Base-by-base conservation (phyloP, 2,888 invertebrate species). In the Drosophila maculinotata region DNA sequence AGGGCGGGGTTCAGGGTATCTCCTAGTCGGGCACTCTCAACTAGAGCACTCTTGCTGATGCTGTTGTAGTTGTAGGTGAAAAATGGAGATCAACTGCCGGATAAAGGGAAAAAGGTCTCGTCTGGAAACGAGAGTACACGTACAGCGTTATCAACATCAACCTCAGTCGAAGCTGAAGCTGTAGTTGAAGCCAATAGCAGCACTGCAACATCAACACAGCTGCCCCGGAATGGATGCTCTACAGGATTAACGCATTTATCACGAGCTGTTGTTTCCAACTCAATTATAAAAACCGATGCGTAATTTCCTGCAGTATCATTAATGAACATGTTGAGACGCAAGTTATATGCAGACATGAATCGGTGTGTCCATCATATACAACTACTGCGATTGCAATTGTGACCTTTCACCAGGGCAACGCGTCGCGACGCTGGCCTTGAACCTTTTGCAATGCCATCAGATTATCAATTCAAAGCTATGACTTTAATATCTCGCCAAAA, bases 321-420 rank as follows among this genome's bases (percentile, higher is more conserved):
- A 25, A 12, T 17, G 25, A 31, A 0, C 20, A 45, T 48, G 17
- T 10, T 15, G 26, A 15, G 26, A 8, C 25, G 14, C 26, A 26
- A 26, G 10, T 26, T 14, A 42, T 14, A 33, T 33, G 31, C 31
- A 42, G 42, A 33, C 6, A 12, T 33, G 10, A 42, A 15, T 42
- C 15, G 10, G 26, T 7, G 15, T 15, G 26, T 8, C 42, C 17
- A 44, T 8, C 15, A 17, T 15, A 48, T 15, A 44, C 8, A 15
- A 15, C 7, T 44, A 25, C 9, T 7, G 33, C 53, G 47, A 44
- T 14, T 48, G 48, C 65, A 51, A 9, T 41, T 15, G 30, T 60
- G 70, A 82, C 79, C 77, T 79, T 80, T 84, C 42, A 42, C 45
- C 53, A 45, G n/a, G n/a, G n/a, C 45, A 45, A n/a, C n/a, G n/a